Evolutionary conservation across 2,888 invertebrate genomes (phyloP).

Genomic region (Drosophila colorata): DNA sequence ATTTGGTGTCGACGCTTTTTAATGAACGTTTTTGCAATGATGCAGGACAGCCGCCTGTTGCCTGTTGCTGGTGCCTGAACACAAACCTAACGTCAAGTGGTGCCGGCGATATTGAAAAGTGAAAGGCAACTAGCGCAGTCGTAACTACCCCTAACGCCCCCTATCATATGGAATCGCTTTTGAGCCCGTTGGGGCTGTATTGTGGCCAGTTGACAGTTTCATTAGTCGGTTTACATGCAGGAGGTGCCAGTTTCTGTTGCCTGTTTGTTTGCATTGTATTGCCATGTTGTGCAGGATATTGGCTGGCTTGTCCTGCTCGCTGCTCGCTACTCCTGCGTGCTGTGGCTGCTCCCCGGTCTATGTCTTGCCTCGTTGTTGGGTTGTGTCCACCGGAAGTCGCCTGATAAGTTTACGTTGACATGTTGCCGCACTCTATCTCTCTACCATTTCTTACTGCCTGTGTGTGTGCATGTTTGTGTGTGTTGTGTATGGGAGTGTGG

Average conservation of each 20-base stretch:
- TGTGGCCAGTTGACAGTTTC: conserved; percentile 80
- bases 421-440: conserved; percentile 29
- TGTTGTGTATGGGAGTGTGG: neutral
- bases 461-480: conserved; percentile 2
- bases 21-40: conserved; percentile 57
- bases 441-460: conserved; percentile 7
- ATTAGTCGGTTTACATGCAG: conserved; percentile 78
- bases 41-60: conserved; percentile 55
- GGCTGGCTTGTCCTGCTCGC: conserved; percentile 54
- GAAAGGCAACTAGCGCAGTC: conserved; percentile 22
- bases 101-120: conserved; percentile 26
- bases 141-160: neutral
- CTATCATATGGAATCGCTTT: neutral
- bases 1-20: conserved; percentile 61
- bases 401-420: conserved; percentile 74
- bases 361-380: conserved; percentile 55
- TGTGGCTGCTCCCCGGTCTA: conserved; percentile 6
- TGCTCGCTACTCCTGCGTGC: conserved; percentile 2
- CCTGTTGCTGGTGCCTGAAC: conserved; percentile 50
- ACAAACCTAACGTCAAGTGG: neutral
- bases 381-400: conserved; percentile 65
- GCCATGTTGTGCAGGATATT: conserved; percentile 79
- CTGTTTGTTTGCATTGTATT: conserved; percentile 75
- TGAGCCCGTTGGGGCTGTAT: conserved; percentile 27
- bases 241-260: conserved; percentile 35